Conservation (phyloP, 2,113 vertebrate species). For the Rhea pennata region DNA sequence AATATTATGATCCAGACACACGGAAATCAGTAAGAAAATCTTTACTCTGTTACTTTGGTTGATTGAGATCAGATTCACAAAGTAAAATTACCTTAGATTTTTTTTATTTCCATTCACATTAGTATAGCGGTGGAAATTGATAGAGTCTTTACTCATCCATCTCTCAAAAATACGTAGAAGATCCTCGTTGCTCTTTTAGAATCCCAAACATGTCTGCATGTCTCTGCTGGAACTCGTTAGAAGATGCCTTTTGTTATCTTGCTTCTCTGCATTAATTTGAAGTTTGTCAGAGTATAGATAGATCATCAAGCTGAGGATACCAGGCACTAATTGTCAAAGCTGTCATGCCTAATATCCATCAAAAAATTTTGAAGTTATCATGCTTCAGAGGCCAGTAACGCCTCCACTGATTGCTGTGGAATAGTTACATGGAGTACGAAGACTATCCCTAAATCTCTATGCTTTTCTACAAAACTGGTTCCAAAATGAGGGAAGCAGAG, state of each 20-base stretch:
- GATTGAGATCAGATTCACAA: neutral
- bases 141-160: neutral
- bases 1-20: neutral
- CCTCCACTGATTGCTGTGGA: neutral
- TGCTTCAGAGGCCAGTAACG: neutral
- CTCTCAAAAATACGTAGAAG: neutral
- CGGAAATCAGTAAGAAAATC: neutral
- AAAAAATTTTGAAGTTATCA: neutral
- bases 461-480: neutral
- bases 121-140: neutral
- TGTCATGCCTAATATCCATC: neutral
- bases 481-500: neutral
- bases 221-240: neutral
- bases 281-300: neutral
- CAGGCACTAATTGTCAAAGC: neutral
- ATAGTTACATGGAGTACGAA: neutral
- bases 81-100: neutral
- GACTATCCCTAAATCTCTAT: neutral
- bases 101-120: neutral
- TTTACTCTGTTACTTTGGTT: neutral
- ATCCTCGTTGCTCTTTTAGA: neutral
- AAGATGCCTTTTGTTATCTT: neutral
- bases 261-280: neutral
- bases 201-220: neutral
- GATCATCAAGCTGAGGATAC: neutral